Base-by-base conservation (phyloP, 2,888 invertebrate genomes). In the Metalampra italica region DNA sequence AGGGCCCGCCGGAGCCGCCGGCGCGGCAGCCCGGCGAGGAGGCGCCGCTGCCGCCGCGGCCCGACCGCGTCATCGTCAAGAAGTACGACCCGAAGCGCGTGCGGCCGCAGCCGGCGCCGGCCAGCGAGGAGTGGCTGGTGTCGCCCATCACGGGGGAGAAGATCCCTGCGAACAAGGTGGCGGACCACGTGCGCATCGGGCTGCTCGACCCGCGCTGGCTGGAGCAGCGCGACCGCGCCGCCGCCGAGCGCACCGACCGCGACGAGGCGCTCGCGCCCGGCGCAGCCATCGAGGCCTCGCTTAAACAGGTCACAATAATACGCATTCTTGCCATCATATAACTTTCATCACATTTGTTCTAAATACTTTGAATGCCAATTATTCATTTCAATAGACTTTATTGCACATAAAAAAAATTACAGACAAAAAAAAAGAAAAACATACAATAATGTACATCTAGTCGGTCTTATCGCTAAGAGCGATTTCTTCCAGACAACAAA, bases 141-240 rank as follows among this genome's bases (percentile, higher is more conserved):
- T 99, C 99, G 0, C 99, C 99, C 0, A 97, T 99, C 71, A 99
- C 99, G 0, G 98, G 98, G 37, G 99, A 99, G 80, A 94, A 96
- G 77, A 98, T 99, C 66, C 98, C 98, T 0, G 98, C 98, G 0
- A 96, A 96, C 71, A 98, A 99, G 84, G 96, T 99, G 51, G 97
- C 97, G 51, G 98, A 99, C 68, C 99, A 99, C 84, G 97, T 99
- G 93, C 94, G 98, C 60, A 98, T 98, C 79, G 98, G 98, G 13
- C 86, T 99, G 61, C 83, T 99, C 62, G 98, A 99, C 92, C 98
- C 98, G 12, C 94, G 98, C 66, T 99, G 98, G 98, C 95, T 98
- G 53, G 98, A 99, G 80, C 98, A 98, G 77, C 91, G 98, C 11
- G 98, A 99, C 78, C 94, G 98, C 58, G 95, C 96, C 59, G 93